Percentiles rank a stretch among this genome's conserved stretches.
phyloP scores from a whole-genome alignment of 2,888 invertebrate genomes.

The Campopleginae sp. region DNA sequence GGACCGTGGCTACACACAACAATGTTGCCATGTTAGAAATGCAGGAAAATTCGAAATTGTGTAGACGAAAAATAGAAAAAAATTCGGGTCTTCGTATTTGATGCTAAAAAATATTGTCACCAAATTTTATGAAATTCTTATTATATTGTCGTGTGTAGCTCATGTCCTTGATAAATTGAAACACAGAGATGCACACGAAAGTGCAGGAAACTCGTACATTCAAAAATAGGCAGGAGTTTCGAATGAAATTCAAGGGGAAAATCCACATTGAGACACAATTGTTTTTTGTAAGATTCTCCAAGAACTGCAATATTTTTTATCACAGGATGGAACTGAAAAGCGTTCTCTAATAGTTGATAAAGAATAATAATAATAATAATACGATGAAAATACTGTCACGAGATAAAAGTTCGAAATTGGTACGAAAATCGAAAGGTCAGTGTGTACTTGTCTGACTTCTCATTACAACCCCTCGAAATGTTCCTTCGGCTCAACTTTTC shows the following conservation, averaged over 20 bases:
- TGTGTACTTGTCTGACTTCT: background rate
- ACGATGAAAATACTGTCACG: conserved; percentile 69
- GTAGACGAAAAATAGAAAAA: too few species aligned
- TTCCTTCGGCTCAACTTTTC: background rate
- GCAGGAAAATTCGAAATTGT: too few species aligned
- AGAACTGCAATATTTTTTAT: conserved; percentile 83
- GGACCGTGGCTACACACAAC: too few species aligned
- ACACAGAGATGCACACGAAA: background rate
- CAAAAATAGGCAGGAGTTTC: background rate
- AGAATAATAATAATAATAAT: conserved; percentile 42
- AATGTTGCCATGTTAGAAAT: too few species aligned
- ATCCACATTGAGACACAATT: conserved; percentile 64
- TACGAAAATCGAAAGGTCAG: conserved; percentile 61
- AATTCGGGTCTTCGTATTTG: too few species aligned
- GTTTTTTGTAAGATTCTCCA: conserved; percentile 64
- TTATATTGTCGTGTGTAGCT: too few species aligned
- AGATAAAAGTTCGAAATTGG: conserved; percentile 67
- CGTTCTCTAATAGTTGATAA: conserved; percentile 77
- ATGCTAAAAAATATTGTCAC: too few species aligned
- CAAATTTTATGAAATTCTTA: too few species aligned
- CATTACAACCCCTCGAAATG: background rate
- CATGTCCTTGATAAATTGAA: too few species aligned
- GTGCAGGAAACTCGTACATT: background rate
- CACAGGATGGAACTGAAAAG: conserved; percentile 82
- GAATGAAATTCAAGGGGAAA: conserved; percentile 7